Evolutionary conservation across 2,113 vertebrate species (phyloP), one percentile per base, ranked within the genome.

Genomic region (Anser cygnoides): DNA sequence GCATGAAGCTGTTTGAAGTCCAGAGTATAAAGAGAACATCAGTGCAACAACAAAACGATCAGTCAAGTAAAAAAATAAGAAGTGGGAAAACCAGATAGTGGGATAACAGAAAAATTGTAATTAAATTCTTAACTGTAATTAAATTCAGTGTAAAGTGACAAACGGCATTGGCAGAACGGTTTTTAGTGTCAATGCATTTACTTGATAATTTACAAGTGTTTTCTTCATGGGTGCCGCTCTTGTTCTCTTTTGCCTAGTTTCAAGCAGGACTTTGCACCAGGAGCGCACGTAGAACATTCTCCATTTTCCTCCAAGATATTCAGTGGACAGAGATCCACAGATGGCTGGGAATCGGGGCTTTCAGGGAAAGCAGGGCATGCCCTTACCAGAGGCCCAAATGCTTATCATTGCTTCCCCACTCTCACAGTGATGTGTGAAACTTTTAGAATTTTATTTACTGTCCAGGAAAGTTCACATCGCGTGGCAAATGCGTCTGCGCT

Each of bases 1-100:
- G 92, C 92, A 79, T 2, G 41, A 79, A 93, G 92, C 86, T 84
- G 90, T 87, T 96, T 82, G 89, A 82, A 93, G 91, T 79, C 50
- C 90, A 87, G 89, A 87, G 71, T 84, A 91, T 76, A 82, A 95
- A 96, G 95, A 95, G 86, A 96, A 91, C 92, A 93, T 87, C 92
- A 70, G 44, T 3, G 31, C 25, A 41, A 87, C 86, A 89, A 91
- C 84, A 84, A 94, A 95, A 94, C 5, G 3, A 95, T 89, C 95
- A 78, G 58, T 96, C 93, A 95, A 95, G 84, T 33, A 6, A 82
- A 63, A 68, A 54, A 63, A 41, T 63, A 85, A 39, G 35, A 71
- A 10, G 81, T 73, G 78, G 41, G n/a, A 77, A 80, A 95, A 75
- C 6, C 37, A 89, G 93, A 75, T 26, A 94, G 74, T 10, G 23